Evolutionary conservation across 2,113 vertebrate genomes (phyloP).

Genomic region (Chroicocephalus ridibundus): DNA sequence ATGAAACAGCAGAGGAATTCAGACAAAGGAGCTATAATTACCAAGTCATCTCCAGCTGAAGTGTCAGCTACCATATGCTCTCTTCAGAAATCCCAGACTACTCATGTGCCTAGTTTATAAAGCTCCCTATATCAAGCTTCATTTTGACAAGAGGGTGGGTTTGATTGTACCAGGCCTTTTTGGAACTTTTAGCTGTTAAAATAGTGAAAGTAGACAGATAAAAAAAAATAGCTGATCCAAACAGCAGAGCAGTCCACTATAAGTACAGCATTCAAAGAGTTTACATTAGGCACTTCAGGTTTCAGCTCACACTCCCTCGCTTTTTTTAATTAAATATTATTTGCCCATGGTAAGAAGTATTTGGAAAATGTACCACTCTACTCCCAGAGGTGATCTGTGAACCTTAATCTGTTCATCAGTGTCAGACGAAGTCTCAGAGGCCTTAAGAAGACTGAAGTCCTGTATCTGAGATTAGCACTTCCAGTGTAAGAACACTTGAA

Average conservation of each 20-base stretch:
- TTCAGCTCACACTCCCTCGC: background rate
- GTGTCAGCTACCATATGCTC: background rate
- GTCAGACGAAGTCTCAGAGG: background rate
- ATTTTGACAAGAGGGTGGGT: background rate
- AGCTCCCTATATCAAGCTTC: background rate
- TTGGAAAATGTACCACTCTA: background rate
- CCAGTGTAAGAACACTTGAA: background rate
- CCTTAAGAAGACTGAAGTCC: background rate
- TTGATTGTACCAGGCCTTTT: background rate
- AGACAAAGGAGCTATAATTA: conserved; percentile 23
- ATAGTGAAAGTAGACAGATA: background rate
- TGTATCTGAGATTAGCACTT: background rate
- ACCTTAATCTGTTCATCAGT: background rate
- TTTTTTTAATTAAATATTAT: background rate
- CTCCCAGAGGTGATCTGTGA: background rate
- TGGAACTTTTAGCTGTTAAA: background rate
- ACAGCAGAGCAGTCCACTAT: background rate
- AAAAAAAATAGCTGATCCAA: background rate
- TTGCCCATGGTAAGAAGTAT: background rate
- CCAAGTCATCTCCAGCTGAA: background rate
- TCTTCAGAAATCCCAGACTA: conserved; percentile 1
- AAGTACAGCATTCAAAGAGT: background rate
- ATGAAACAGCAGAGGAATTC: background rate
- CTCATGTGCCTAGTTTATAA: background rate
- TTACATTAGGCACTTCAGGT: background rate